Evolutionary conservation across 2,797 vertebrate genomes (phyloP), one percentile per base, ranked within the genome.

Genomic region (Ispidina lecontei): DNA sequence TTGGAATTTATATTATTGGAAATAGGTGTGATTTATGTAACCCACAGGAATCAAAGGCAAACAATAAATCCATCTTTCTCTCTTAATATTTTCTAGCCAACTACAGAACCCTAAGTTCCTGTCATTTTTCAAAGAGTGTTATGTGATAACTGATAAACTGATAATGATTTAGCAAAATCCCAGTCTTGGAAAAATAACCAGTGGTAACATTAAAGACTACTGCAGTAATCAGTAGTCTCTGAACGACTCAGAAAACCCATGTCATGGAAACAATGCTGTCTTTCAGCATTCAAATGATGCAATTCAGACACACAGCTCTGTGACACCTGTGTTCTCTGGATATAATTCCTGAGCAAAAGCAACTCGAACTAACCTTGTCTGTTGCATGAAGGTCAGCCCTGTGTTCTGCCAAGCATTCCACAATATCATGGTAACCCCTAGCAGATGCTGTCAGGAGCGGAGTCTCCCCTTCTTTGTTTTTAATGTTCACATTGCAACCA

Each of bases 341-440:
- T 7, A 3, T 44, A 87, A 84, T 76, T 90, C 78, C 67, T 49
- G 8, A 55, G 43, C 33, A 83, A 81, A 81, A 26, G 22, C n/a
- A 70, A 78, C 13, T 21, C 60, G 76, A 58, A 91, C 93, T 91
- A 84, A 99, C 99, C 98, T 99, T 99, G 97, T 99, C 99, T 4
- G 97, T 98, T 23, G 98, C 98, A 81, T 98, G 98, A 35, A 99
- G 96, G 90, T 99, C 97, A 5, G 99, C 98, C 16, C 97, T 96
- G 2, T 99, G 98, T 46, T 98, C 98, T 71, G 98, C 97, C 95
- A 99, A 96, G 84, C 99, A 99, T 94, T 99, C 98, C 91, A 99
- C 99, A 9, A 99, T 99, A 96, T 99, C 99, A 25, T 98, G 98
- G 85, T 99, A 99, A 62, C 99, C 99, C 22, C 99, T 98, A 52